These are phyloP conservation scores for Cyclina sinensis DNA, from an alignment of 1,140 invertebrate genomes.

Conservation along the genomic window DNA sequence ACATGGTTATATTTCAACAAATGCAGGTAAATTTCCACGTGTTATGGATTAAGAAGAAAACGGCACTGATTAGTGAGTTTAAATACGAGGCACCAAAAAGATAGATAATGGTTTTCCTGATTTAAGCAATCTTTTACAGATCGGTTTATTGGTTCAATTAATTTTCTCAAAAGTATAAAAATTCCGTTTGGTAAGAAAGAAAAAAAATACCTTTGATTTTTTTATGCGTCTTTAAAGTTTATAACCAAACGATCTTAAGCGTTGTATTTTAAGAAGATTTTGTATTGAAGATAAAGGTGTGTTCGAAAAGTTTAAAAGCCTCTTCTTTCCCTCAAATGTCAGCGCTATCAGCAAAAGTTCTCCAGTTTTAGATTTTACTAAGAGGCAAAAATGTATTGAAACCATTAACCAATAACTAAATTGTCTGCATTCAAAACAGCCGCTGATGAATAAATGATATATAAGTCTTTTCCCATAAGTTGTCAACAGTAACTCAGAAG, in stretches of 20 bases:
- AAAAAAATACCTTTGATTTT: neutral
- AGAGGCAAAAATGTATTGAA: too few relatives aligned
- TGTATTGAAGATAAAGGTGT: too few relatives aligned
- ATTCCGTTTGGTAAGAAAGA: neutral
- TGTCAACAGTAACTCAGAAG: too few relatives aligned
- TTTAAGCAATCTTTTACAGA: neutral
- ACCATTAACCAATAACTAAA: too few relatives aligned
- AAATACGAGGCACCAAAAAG: neutral
- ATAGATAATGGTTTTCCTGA: slow-evolving; percentile 21
- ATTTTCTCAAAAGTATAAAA: neutral
- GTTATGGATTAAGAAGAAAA: slow-evolving; percentile 3
- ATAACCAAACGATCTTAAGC: neutral
- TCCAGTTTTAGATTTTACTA: too few relatives aligned
- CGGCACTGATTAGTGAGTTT: neutral
- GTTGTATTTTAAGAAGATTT: too few relatives aligned
- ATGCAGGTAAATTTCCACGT: slow-evolving; percentile 5
- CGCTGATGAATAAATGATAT: too few relatives aligned
- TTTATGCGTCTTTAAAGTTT: neutral
- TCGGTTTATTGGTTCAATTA: slow-evolving; percentile 5
- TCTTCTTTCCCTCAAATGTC: too few relatives aligned
- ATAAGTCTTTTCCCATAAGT: too few relatives aligned
- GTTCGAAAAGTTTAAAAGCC: too few relatives aligned
- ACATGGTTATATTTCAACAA: neutral
- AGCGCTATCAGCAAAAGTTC: too few relatives aligned
- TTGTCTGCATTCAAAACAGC: too few relatives aligned